Base-by-base conservation (phyloP, 1,140 invertebrate species). In the Adelges cooleyi region DNA sequence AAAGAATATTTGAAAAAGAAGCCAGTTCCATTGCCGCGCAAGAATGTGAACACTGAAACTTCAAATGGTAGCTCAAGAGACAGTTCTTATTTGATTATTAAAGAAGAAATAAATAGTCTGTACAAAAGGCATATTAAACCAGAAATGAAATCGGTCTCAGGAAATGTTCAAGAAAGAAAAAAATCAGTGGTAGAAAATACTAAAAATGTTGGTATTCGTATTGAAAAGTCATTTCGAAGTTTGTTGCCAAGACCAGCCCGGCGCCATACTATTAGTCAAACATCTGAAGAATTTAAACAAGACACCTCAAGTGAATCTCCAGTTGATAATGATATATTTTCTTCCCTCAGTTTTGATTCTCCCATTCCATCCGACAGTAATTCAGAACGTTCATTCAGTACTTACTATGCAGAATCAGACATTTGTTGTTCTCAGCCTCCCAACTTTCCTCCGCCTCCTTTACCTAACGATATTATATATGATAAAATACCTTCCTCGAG, bases 401-500 rank as follows among this genome's bases (percentile, higher is more conserved):
- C 13, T 53, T 67, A 36, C 66, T 51, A 68, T 51, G 77, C 44
- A 62, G 74, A 71, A 59, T 72, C 75, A 33, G 67, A 69, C 40
- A 69, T 72, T 22, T 72, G 75, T 52, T 76, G 74, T 68, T 75
- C 77, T 66, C 79, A 78, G 22, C 80, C 80, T 11, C 78, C 80
- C 10, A 71, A 76, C 29, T 81, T 80, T 71, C 81, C 81, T 20
- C 81, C 81, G 33, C 80, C 81, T 22, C 80, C 80, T 38, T 72
- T 80, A 70, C 79, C 80, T 33, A 78, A 80, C 52, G 80, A 81
- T 69, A 76, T 75, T 23, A 74, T 80, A 59, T 82, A 82, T 68
- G 80, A 82, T 71, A 77, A 71, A 18, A 79, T 76, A 18, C 74
- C 74, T 23, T 69, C 72, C 22, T 77, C 77, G 67, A 74, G 71